phyloP scores from a whole-genome alignment of 92 coral and sea anemone genomes.

The Porites cylindrica region DNA sequence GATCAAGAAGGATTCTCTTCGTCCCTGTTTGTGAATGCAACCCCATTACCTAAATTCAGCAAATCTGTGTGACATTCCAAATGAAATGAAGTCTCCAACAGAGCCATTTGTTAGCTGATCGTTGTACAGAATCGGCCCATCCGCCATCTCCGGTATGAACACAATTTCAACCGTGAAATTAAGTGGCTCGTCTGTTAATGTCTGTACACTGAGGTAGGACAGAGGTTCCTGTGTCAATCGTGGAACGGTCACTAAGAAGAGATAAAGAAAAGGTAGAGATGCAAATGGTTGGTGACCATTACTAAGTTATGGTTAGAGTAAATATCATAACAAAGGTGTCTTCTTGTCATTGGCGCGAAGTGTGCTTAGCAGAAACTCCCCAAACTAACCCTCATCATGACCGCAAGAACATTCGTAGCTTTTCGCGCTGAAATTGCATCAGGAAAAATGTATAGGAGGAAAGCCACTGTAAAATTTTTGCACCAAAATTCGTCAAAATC shows the following conservation, averaged over 20 bases:
- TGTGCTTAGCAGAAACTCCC: background rate
- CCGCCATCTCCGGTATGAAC: conserved; percentile 79
- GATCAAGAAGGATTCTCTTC: no score
- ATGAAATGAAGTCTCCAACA: conserved; percentile 77
- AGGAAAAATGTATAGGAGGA: no score
- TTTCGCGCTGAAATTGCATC: no score
- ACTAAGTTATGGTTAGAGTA: background rate
- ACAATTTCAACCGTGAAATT: conserved; percentile 80
- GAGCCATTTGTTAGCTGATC: conserved; percentile 72
- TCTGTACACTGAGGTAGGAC: conserved; percentile 75
- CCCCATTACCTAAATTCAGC: conserved; percentile 72
- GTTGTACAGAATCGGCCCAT: conserved; percentile 83
- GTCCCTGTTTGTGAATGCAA: background rate
- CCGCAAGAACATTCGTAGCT: no score
- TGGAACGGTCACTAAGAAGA: conserved; percentile 71
- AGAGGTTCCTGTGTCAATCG: conserved; percentile 79
- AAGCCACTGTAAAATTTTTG: no score
- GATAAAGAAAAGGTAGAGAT: background rate
- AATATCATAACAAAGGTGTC: background rate
- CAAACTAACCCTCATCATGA: no score
- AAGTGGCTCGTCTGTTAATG: conserved; percentile 65
- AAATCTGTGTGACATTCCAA: conserved; percentile 85
- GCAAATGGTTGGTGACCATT: background rate
- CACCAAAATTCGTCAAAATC: no score
- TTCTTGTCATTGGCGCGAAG: background rate